These are phyloP conservation scores for Dascillus cervinus DNA, from an alignment of 2,888 invertebrate genomes.

Conservation along the genomic window DNA sequence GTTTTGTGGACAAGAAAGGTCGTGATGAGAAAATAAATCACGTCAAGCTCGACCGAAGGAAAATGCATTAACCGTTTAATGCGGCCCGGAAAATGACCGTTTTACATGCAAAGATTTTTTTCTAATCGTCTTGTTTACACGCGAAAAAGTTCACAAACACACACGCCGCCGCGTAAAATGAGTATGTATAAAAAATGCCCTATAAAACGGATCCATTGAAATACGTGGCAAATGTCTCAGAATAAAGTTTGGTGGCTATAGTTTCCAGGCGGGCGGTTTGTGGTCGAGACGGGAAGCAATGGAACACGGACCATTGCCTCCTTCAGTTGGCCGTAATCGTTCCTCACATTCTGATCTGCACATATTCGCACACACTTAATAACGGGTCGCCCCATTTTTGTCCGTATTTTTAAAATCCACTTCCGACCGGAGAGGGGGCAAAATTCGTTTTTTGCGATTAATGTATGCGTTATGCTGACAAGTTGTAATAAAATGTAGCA, in stretches of 20 bases:
- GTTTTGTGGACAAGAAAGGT: slow-evolving; percentile 20
- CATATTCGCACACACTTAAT: slow-evolving; percentile 36
- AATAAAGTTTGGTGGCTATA: slow-evolving; percentile 36
- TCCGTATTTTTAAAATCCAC: too few species aligned
- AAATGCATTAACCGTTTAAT: neutral
- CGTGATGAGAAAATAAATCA: slow-evolving; percentile 18
- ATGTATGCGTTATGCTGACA: slow-evolving; percentile 4
- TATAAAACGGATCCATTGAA: slow-evolving; percentile 38
- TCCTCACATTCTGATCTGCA: slow-evolving; percentile 39
- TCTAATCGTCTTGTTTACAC: slow-evolving; percentile 12
- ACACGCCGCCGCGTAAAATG: too few species aligned
- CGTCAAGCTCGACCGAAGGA: slow-evolving; percentile 6
- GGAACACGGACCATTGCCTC: slow-evolving; percentile 40
- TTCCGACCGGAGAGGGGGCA: too few species aligned
- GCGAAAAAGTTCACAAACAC: too few species aligned
- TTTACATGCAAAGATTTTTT: slow-evolving; percentile 1
- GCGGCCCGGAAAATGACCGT: neutral
- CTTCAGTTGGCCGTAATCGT: slow-evolving; percentile 32
- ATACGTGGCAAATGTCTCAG: slow-evolving; percentile 39
- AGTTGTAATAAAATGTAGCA: slow-evolving; percentile 20
- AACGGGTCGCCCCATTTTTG: too few species aligned
- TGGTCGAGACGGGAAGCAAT: slow-evolving; percentile 33
- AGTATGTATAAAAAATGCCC: slow-evolving; percentile 12
- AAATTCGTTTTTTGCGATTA: too few species aligned
- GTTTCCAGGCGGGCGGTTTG: slow-evolving; percentile 30